phyloP scores from a whole-genome alignment of 2,888 invertebrate genomes.

The Melinopterus prodromus region DNA sequence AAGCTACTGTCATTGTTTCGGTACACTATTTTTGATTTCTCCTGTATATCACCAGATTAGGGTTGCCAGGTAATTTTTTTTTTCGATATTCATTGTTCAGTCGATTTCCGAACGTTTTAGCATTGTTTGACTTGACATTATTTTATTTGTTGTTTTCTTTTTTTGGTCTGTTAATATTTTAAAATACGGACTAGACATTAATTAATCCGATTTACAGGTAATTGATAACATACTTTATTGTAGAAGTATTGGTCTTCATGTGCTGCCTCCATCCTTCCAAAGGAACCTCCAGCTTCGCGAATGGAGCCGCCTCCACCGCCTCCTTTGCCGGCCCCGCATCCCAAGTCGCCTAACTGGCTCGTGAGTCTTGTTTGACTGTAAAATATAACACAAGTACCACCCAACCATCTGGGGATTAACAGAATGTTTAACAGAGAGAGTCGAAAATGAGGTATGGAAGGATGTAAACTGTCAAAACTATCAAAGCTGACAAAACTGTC shows the following conservation, averaged over 20 bases:
- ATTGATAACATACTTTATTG: slow-evolving; percentile 69
- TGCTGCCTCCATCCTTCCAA: slow-evolving; percentile 90
- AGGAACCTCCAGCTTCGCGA: slow-evolving; percentile 87
- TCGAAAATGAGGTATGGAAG: no score
- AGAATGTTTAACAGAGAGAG: slow-evolving; percentile 31
- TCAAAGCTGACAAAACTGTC: no score
- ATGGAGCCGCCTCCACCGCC: slow-evolving; percentile 88
- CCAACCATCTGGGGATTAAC: not conserved
- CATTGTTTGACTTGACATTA: no score
- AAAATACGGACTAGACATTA: no score
- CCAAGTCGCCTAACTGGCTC: slow-evolving; percentile 71
- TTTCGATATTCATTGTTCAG: no score
- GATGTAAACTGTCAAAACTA: no score
- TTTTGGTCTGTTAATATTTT: no score
- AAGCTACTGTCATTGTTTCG: no score
- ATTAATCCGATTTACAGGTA: not conserved
- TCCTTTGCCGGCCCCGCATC: slow-evolving; percentile 83
- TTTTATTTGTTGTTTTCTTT: no score
- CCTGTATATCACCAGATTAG: no score
- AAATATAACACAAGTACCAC: not conserved
- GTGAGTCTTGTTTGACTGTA: slow-evolving; percentile 30
- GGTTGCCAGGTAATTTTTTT: not conserved
- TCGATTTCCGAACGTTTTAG: no score
- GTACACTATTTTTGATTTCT: no score
- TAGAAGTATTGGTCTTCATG: slow-evolving; percentile 92